Evolutionary conservation across 2,797 vertebrate species (phyloP).

Genomic region (Sebastes taczanowskii): DNA sequence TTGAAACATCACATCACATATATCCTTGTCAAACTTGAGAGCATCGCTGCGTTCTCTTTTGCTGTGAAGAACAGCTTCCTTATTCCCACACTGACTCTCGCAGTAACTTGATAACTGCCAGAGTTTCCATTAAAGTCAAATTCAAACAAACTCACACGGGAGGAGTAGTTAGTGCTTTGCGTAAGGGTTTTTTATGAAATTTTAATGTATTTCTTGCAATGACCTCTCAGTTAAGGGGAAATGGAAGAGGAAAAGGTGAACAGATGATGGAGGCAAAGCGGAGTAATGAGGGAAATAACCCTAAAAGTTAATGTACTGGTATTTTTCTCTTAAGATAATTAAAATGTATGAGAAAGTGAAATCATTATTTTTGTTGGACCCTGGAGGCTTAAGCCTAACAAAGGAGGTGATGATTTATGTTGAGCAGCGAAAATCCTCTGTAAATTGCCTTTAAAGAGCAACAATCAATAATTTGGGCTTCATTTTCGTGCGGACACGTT

Average conservation of each 20-base stretch:
- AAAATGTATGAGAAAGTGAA: slow-evolving; percentile 61
- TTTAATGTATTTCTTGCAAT: slow-evolving; percentile 2
- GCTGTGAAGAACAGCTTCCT: background rate
- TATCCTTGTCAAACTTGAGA: slow-evolving; percentile 7
- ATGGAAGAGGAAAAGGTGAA: slow-evolving; percentile 23
- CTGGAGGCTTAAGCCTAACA: slow-evolving; percentile 44
- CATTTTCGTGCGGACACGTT: background rate
- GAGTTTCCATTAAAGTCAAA: slow-evolving; percentile 36
- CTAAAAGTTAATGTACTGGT: slow-evolving; percentile 61
- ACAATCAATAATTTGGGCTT: slow-evolving; percentile 42
- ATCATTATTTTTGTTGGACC: slow-evolving; percentile 67
- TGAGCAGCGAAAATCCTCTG: slow-evolving; percentile 21
- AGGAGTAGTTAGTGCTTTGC: slow-evolving; percentile 28
- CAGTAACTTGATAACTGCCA: slow-evolving; percentile 18
- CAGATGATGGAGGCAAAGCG: slow-evolving; percentile 16
- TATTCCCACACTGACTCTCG: slow-evolving; percentile 10
- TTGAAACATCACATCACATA: slow-evolving; percentile 12
- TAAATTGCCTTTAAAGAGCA: slow-evolving; percentile 59
- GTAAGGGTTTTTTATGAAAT: slow-evolving; percentile 27
- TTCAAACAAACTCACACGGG: slow-evolving; percentile 29
- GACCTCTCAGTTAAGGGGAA: slow-evolving; percentile 34
- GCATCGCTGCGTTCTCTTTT: background rate
- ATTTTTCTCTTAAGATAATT: slow-evolving; percentile 65
- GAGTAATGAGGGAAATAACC: slow-evolving; percentile 59
- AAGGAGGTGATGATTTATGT: slow-evolving; percentile 57